Evolutionary conservation across 2,888 invertebrate species (phyloP), one percentile per base, ranked within the genome.

Genomic region (Phytoseiulus persimilis): DNA sequence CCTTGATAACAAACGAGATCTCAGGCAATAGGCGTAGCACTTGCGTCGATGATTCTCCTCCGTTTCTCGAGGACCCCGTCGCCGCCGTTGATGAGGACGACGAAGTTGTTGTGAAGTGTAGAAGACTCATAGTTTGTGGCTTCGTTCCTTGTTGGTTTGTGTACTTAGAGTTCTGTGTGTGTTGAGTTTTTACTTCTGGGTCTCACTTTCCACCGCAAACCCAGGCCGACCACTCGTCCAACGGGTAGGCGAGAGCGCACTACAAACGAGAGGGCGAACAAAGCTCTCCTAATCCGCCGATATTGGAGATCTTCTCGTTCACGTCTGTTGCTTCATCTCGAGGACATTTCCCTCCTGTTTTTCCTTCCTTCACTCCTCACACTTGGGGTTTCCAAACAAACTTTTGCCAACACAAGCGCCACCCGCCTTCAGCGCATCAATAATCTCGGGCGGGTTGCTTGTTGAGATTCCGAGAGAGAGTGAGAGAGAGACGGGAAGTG

Each of bases 171-270:
- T 3, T 65, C 2, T 65, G 65, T 65, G 65, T 65, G 65, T 65
- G 5, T 65, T 23, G 1, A 11, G 5, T 65, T 65, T 65, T 18
- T 65, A 65, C 65, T 65, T 65, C 18, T 28, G 65, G 65, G 65
- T 65, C 65, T 65, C 65, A 65, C 65, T 65, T 65, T 65, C 65
- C 65, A 65, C 65, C 65, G 65, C 65, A 65, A 65, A 65, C 65
- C 65, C 18, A 6, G 65, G 18, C 28, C 65, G 23, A 23, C 65
- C 14, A 65, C 65, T 65, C 65, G 65, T 2, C 65, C 11, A 65
- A 65, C 65, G 65, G 65, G 65, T 65, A 65, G 65, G 65, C 65
- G 65, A 65, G 65, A 65, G 65, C 65, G 65, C 1, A 65, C 65
- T 65, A 2, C 14, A 28, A 65, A 65, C 65, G 65, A 65, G 18